Base-by-base conservation (phyloP, 2,888 invertebrate species). In the Cantharis rustica region DNA sequence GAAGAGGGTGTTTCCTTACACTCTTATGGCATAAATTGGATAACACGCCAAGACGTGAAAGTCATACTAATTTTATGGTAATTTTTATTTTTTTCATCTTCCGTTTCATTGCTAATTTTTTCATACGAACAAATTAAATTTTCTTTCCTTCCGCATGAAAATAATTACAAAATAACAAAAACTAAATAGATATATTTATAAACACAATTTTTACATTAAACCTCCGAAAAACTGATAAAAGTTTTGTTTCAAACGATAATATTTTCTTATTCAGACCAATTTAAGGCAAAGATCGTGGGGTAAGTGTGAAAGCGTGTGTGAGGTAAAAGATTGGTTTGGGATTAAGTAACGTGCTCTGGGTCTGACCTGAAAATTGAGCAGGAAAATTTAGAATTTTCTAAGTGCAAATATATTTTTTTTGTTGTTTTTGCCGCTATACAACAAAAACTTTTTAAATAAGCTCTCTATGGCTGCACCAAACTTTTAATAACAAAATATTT, bases 251-350 rank as follows among this genome's bases (percentile, higher is more conserved):
- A 79, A 83, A 83, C 83, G 83, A 84, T 83, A 84, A 86, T 86
- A 86, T 87, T 86, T 87, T 84, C 86, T 86, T 86, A 86, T 87
- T 84, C 80, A 79, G 80, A 80, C 80, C 81, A 82, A 82, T 82
- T 82, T 82, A 80, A 81, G 78, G 81, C 79, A 80, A 80, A 80
- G 81, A 81, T 81, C 79, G 75, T 84, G 80, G 82, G 81, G 85
- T 86, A 87, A 88, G 87, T 87, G 87, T 87, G 86, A 87, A 87
- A 87, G 85, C 87, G 87, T 88, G 88, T 87, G 86, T 84, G 82
- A 86, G 87, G 86, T 88, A 88, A 88, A 88, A 88, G 88, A 88
- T 88, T 88, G 88, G 87, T 87, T 88, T 87, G 88, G 88, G 88
- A 88, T 88, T 88, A 88, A 87, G 86, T 85, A 87, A 86, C 85